Evolutionary conservation across 2,888 invertebrate species (phyloP).

Genomic region (Podabrus alpinus): DNA sequence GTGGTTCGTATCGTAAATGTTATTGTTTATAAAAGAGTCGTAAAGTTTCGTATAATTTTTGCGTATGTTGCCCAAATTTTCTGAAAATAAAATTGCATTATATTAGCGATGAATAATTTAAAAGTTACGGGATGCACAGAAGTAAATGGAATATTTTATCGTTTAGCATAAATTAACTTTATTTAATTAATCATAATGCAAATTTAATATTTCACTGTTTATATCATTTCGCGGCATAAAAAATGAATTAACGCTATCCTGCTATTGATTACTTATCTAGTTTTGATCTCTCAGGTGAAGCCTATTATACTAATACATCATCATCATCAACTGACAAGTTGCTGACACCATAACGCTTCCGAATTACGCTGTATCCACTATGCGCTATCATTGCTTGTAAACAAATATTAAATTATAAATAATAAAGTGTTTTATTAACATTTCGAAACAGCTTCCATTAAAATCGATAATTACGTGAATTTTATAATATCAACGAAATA

Average conservation of each 20-base stretch:
- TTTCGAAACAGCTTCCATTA: not conserved
- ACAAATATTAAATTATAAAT: not conserved
- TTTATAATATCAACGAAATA: not conserved
- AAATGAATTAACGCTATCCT: not conserved
- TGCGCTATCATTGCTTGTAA: not conserved
- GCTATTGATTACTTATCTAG: conserved; percentile 1
- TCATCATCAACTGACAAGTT: conserved; percentile 1
- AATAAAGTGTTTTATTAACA: not conserved
- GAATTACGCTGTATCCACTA: not conserved
- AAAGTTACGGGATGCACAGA: not conserved
- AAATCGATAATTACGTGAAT: not conserved
- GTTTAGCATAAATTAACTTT: not conserved
- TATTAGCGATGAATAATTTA: not conserved
- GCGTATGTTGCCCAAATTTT: not conserved
- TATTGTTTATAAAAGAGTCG: not conserved
- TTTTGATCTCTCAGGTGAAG: conserved; percentile 1
- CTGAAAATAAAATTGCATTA: not conserved
- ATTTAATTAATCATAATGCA: not conserved
- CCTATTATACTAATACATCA: not conserved
- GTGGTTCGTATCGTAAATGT: not conserved
- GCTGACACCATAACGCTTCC: not conserved
- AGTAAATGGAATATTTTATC: not conserved
- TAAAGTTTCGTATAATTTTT: not conserved
- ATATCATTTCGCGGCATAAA: not conserved
- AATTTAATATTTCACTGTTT: not conserved